These are phyloP conservation scores for Sinodicranocentrus sp. DNA, from an alignment of 2,888 invertebrate genomes.

Conservation along the genomic window DNA sequence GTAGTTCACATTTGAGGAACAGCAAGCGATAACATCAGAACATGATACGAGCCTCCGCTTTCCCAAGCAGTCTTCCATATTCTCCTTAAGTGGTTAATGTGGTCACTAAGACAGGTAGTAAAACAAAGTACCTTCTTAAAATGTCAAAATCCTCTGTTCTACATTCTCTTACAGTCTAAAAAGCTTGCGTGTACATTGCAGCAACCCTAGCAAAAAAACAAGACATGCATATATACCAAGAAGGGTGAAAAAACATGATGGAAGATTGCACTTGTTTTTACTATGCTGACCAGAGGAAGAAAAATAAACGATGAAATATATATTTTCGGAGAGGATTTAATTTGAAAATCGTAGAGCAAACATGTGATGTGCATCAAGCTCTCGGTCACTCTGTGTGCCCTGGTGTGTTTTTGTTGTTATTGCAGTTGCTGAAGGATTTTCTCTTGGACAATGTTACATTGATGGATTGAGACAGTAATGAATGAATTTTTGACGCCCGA, in stretches of 20 bases:
- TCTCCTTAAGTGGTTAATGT: not conserved
- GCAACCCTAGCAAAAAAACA: too few relatives aligned
- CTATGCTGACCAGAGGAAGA: too few relatives aligned
- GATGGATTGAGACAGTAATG: constrained; percentile 66
- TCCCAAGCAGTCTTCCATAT: too few relatives aligned
- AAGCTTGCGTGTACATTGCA: too few relatives aligned
- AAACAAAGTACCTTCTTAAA: not conserved
- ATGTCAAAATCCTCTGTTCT: too few relatives aligned
- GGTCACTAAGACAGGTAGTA: not conserved
- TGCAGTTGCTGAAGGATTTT: constrained; percentile 2
- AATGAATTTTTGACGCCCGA: constrained; percentile 64
- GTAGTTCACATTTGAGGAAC: not conserved
- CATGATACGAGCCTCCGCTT: not conserved
- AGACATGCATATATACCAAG: too few relatives aligned
- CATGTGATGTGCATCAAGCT: not conserved
- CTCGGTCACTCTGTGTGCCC: constrained; percentile 15
- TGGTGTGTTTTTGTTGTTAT: not conserved
- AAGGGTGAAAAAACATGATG: too few relatives aligned
- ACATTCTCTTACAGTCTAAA: too few relatives aligned
- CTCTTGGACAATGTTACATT: constrained; percentile 47
- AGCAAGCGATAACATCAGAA: not conserved
- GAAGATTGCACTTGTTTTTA: too few relatives aligned
- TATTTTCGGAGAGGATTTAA: constrained; percentile 4
- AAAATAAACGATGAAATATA: too few relatives aligned
- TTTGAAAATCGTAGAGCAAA: constrained; percentile 5